Evolutionary conservation across 1,140 invertebrate species (phyloP), one percentile per base, ranked within the genome.

Genomic region (Drosophila equinoxialis): DNA sequence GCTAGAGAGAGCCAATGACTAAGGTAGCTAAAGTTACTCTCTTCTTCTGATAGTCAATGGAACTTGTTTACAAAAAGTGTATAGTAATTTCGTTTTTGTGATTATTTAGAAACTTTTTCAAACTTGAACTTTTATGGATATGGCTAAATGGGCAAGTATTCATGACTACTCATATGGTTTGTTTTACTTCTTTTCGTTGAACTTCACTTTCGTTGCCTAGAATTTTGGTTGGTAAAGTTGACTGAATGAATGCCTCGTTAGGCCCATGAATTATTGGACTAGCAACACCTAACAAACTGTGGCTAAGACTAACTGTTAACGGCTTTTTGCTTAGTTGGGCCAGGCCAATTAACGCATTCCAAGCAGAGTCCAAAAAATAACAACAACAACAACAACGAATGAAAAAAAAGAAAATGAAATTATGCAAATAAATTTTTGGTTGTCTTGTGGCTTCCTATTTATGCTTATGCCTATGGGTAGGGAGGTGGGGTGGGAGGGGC

Each of bases 311-410:
- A 78, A 78, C 76, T 78, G 76, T 78, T 55, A 77, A 77, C 75
- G 65, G 75, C 37, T 71, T 51, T 51, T 77, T 83, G 68, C 67
- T 79, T 66, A 71, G 79, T 79, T 77, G 81, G 69, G 60, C 63
- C 42, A 54, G 79, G 79, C 45, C 82, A 85, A 85, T 85, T 85
- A 85, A 86, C 82, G 82, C 82, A 85, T 85, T 85, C 82, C 81
- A 74, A 70, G 68, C 64, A 74, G 70, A 66, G 30, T 30, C 30
- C 30, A 6, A 72, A 33, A 66, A 30, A 10, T 6, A 35, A 8
- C 17, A 10, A 20, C 69, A 71, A 33, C 66, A 26, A 14, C n/a
- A 35, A 10, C 11, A 10, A 20, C 69, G 65, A 61, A 60, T 68
- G 20, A 65, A 37, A 35, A 30, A 30, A 39, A 51, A 35, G 35